Base-by-base conservation (phyloP, 2,888 invertebrate species). In the Morpho deidamia region DNA sequence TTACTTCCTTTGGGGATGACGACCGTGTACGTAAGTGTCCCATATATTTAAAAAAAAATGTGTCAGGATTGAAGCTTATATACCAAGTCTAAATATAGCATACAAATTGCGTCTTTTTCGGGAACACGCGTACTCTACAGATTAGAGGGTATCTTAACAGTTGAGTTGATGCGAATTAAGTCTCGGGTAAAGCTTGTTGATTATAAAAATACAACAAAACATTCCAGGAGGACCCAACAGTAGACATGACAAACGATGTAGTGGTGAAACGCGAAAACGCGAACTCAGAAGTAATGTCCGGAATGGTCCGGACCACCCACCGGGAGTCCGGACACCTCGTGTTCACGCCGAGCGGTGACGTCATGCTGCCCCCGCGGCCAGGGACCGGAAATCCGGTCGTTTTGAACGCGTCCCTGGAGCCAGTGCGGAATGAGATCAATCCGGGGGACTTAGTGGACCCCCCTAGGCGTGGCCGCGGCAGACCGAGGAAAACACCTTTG, bases 401-500 rank as follows among this genome's bases (percentile, higher is more conserved):
- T 0, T 69, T 77, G 2, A 78, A 77, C 65, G 44, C 80, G 0
- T 68, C 68, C 0, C 61, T 76, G 48, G 83, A 65, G 7, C 71
- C 74, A 0, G 67, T 71, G 1, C 53, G 74, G 53, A 73, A 74
- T 43, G 83, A 79, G 54, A 44, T 78, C 38, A 62, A 59, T 12
- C 59, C 62, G 1, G 78, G 9, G 67, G 78, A 68, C 49, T 58
- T 80, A 34, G 59, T 78, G 33, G 82, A 83, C 51, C 87, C 86
- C 1, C 83, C 84, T 5, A 78, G 91, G n/a, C 72, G 84, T 40
- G 84, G 81, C 0, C 73, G 91, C 41, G 91, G 91, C 0, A 61
- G 91, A 0, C 91, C 91, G 0, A 72, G 91, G 59, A 92, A 92
- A 76, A 90, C 90, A 7, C 91, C 91, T 7, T 67, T 90, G 59